phyloP scores from a whole-genome alignment of 2,113 vertebrate species.

The Galbula dea region DNA sequence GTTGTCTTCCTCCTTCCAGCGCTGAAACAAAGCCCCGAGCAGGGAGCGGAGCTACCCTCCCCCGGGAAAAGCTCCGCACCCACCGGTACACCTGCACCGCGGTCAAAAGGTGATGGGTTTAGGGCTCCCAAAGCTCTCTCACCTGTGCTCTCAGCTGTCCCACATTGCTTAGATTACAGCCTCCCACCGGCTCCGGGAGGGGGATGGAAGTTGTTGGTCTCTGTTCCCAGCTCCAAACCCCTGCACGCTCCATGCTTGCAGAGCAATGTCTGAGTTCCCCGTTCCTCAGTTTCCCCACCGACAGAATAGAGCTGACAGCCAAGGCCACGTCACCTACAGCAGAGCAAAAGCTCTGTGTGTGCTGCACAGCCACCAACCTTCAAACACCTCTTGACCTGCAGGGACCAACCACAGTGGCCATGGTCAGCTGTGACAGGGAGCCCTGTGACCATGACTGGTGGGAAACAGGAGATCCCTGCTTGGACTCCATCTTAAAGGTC shows the following conservation, averaged over 20 bases:
- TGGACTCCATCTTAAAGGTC: not conserved
- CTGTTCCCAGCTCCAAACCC: fast-evolving
- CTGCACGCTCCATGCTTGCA: fast-evolving
- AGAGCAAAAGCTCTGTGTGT: fast-evolving
- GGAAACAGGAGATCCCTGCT: not conserved
- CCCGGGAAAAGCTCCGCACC: fast-evolving
- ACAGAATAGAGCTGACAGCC: fast-evolving
- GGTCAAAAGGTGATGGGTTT: not conserved
- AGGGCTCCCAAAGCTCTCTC: not conserved
- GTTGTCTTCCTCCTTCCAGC: too few relatives aligned
- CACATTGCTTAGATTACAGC: fast-evolving
- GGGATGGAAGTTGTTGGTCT: fast-evolving
- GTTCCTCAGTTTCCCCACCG: not conserved
- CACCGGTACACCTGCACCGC: not conserved
- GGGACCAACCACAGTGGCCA: not conserved
- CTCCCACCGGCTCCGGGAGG: not conserved
- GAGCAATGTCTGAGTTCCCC: not conserved
- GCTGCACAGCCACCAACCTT: fast-evolving
- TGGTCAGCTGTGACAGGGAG: not conserved
- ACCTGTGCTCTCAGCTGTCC: not conserved
- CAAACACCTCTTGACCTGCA: too few relatives aligned
- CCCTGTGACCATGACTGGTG: fast-evolving
- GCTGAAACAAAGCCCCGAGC: not conserved
- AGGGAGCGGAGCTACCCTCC: not conserved
- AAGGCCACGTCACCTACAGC: not conserved